phyloP scores from a whole-genome alignment of 2,797 vertebrate genomes.

The Perodicticus potto region DNA sequence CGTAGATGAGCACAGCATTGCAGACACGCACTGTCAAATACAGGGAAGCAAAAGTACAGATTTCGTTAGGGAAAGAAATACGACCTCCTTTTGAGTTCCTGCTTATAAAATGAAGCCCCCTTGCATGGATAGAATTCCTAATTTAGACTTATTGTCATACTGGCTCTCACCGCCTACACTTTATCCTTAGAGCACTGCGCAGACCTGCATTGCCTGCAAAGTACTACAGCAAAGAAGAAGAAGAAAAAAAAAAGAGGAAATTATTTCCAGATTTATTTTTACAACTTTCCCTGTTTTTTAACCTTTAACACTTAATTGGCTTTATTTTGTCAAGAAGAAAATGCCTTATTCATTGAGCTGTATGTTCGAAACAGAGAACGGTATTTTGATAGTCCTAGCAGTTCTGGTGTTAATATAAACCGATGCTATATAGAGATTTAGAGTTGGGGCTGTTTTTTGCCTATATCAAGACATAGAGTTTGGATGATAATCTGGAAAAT shows the following conservation, averaged over 20 bases:
- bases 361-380: slow-evolving; percentile 74
- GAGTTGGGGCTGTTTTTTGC: slow-evolving; percentile 81
- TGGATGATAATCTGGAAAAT: slow-evolving; percentile 84
- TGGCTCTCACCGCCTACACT: slow-evolving; percentile 94
- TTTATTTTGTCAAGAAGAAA: slow-evolving; percentile 75
- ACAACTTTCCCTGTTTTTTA: slow-evolving; percentile 82
- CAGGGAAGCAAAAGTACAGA: slow-evolving; percentile 76
- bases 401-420: slow-evolving; percentile 71
- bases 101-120: slow-evolving; percentile 86
- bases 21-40: slow-evolving; percentile 80
- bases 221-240: slow-evolving; percentile 85
- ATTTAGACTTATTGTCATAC: slow-evolving; percentile 91
- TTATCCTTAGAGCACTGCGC: slow-evolving; percentile 92
- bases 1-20: slow-evolving; percentile 82
- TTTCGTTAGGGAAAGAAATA: slow-evolving; percentile 79
- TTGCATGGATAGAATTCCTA: slow-evolving; percentile 88
- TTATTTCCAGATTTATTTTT: slow-evolving; percentile 81
- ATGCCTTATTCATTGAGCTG: slow-evolving; percentile 74
- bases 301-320: slow-evolving; percentile 67
- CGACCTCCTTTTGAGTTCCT: slow-evolving; percentile 81
- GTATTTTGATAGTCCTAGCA: slow-evolving; percentile 75
- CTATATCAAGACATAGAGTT: slow-evolving; percentile 76
- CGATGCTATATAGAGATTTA: slow-evolving; percentile 79
- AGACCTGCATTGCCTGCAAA: slow-evolving; percentile 99
- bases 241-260: slow-evolving; percentile 53